These are phyloP conservation scores for Sialis lutaria DNA, from an alignment of 2,888 invertebrate genomes.

Conservation along the genomic window DNA sequence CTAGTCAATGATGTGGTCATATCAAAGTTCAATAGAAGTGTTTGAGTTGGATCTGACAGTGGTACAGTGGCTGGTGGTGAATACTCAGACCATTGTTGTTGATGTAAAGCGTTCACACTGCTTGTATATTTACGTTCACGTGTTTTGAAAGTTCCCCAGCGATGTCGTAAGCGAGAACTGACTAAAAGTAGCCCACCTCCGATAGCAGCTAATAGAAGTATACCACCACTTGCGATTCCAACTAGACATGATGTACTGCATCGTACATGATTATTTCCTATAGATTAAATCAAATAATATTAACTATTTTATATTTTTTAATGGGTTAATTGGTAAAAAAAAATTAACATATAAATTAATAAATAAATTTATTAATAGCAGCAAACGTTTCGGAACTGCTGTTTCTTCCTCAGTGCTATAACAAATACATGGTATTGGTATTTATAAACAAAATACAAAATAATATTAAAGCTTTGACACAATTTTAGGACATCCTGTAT, in stretches of 20 bases:
- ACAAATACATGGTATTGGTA: no score
- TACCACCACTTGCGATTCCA: background rate
- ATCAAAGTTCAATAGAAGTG: slow-evolving; percentile 21
- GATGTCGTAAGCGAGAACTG: background rate
- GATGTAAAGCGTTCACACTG: slow-evolving; percentile 12
- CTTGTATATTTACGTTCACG: slow-evolving; percentile 3
- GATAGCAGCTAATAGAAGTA: background rate
- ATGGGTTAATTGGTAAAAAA: no score
- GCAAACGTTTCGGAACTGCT: no score
- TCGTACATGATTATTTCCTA: background rate
- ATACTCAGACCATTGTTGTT: background rate
- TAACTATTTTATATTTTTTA: no score
- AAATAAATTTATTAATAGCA: no score
- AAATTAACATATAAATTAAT: no score
- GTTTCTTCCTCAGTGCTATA: no score
- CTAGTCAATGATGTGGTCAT: slow-evolving; percentile 18
- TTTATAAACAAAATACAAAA: no score
- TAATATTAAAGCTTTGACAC: no score
- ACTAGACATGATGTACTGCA: slow-evolving; percentile 1
- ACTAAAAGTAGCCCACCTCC: background rate
- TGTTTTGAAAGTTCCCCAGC: background rate
- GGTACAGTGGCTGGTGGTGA: background rate
- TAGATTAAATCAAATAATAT: no score
- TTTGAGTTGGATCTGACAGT: slow-evolving; percentile 12
- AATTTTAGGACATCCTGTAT: no score